These are phyloP conservation scores for Archegozetes longisetosus DNA, from an alignment of 1,140 invertebrate genomes.

Conservation along the genomic window DNA sequence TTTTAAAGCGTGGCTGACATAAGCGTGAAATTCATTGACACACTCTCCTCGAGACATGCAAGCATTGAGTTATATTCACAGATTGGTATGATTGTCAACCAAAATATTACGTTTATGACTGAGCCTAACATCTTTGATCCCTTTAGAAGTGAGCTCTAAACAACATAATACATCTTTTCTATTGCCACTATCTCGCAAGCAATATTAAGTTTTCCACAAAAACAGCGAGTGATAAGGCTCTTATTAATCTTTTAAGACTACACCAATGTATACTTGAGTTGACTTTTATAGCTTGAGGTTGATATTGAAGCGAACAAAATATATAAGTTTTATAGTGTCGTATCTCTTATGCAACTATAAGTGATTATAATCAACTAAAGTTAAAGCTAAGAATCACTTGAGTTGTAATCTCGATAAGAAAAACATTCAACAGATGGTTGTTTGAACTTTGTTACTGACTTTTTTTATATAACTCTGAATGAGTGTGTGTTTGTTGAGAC, in stretches of 20 bases:
- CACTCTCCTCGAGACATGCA: no score
- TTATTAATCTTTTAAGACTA: background rate
- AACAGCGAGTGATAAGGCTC: background rate
- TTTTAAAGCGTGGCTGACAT: no score
- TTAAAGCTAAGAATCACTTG: background rate
- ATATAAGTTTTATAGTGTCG: background rate
- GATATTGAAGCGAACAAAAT: background rate
- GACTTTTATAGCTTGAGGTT: background rate
- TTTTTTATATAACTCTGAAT: background rate
- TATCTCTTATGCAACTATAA: background rate
- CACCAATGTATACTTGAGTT: background rate
- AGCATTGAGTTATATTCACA: no score
- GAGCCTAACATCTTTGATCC: no score
- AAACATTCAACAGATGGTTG: background rate
- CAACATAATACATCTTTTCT: no score
- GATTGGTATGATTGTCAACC: no score
- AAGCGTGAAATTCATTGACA: no score
- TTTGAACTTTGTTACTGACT: background rate
- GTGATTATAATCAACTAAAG: background rate
- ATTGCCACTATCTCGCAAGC: no score
- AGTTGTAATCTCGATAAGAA: background rate
- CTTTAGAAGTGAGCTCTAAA: no score
- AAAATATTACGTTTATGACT: no score
- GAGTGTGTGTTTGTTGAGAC: background rate
- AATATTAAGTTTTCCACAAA: no score